phyloP scores from a whole-genome alignment of 2,888 invertebrate genomes.

The Blera fallax region DNA sequence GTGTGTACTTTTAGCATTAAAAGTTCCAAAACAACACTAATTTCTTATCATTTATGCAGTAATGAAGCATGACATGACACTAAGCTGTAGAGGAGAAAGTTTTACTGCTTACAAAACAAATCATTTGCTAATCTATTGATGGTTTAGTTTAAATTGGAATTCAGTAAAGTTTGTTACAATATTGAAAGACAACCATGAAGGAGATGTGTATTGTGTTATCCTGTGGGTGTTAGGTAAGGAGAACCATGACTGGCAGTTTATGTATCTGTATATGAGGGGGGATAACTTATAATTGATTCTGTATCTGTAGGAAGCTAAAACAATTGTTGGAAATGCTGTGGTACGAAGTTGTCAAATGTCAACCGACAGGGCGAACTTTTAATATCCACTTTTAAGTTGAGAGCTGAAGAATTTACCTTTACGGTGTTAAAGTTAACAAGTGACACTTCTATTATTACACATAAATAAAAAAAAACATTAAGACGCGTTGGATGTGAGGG shows the following conservation, averaged over 20 bases:
- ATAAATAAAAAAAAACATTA: too few relatives aligned
- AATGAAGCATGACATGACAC: conserved; percentile 55
- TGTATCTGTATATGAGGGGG: not conserved
- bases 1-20: conserved; percentile 27
- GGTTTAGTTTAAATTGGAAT: conserved; percentile 56
- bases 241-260: not conserved
- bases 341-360: not conserved
- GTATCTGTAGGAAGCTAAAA: too few relatives aligned
- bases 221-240: not conserved
- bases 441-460: too few relatives aligned
- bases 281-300: not conserved
- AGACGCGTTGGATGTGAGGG: too few relatives aligned
- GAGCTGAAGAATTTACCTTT: too few relatives aligned
- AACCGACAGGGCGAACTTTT: not conserved
- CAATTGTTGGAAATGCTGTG: too few relatives aligned
- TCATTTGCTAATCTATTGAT: conserved; percentile 53
- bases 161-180: not conserved
- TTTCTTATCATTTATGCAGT: conserved; percentile 45
- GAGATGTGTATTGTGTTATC: conserved; percentile 8
- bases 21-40: conserved; percentile 29
- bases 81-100: conserved; percentile 41
- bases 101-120: conserved; percentile 36
- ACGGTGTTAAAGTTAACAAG: too few relatives aligned
- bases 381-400: not conserved
- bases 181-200: not conserved